phyloP scores from a whole-genome alignment of 2,797 vertebrate species.

The Rhinogobio ventralis region DNA sequence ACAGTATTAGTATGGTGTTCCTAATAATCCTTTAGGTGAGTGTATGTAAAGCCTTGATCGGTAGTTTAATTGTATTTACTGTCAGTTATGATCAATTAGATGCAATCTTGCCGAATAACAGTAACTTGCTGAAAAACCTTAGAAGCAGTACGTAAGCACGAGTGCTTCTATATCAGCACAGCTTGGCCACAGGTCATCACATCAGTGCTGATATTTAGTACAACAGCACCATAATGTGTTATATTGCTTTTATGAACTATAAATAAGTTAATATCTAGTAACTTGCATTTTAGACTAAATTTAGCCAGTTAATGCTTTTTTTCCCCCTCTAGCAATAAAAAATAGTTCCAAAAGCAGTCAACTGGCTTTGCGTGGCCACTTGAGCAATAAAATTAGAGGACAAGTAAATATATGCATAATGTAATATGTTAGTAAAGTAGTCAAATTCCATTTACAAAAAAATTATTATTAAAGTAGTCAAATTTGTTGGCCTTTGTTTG shows the following conservation, averaged over 20 bases:
- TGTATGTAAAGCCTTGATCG: too few relatives aligned
- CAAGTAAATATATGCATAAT: neutral
- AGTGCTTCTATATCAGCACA: too few relatives aligned
- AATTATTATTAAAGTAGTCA: neutral
- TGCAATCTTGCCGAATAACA: neutral
- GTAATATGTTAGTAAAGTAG: neutral
- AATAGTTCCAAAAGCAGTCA: neutral
- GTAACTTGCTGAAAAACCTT: too few relatives aligned
- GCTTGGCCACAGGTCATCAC: too few relatives aligned
- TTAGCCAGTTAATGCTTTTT: too few relatives aligned
- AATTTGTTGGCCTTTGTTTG: slow-evolving; percentile 9
- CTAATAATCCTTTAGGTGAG: too few relatives aligned
- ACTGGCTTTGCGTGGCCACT: too few relatives aligned
- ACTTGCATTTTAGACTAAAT: neutral
- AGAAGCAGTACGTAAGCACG: neutral
- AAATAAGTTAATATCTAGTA: neutral
- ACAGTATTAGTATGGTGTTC: too few relatives aligned
- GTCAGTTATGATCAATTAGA: neutral
- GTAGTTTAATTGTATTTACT: neutral
- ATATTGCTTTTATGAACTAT: neutral
- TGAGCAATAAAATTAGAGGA: too few relatives aligned
- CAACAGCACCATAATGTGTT: neutral
- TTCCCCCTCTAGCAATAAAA: too few relatives aligned
- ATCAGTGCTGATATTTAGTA: too few relatives aligned
- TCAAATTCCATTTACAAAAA: neutral